Conservation (phyloP, 64 coral and sea anemone species). For the Porites lutea region DNA sequence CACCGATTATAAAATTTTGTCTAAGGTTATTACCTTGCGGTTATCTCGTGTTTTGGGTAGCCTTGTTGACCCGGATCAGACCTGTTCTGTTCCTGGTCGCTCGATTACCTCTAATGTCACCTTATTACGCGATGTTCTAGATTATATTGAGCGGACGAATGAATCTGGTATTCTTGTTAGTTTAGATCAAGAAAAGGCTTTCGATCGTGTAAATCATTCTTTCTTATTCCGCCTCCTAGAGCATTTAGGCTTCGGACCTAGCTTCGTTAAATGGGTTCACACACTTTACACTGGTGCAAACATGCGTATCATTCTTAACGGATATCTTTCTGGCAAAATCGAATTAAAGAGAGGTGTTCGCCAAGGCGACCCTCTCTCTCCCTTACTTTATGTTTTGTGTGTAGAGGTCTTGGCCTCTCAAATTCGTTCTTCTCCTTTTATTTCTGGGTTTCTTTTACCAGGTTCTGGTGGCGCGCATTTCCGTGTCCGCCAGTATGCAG, state of each 20-base stretch:
- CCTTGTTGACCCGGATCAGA: too few relatives aligned
- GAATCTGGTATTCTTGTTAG: background rate
- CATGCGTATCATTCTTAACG: background rate
- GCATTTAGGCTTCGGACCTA: background rate
- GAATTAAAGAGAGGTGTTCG: background rate
- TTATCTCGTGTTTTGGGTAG: too few relatives aligned
- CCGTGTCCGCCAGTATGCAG: background rate
- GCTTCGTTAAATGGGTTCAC: background rate
- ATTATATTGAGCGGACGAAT: background rate
- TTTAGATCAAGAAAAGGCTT: conserved; percentile 38
- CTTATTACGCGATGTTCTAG: background rate
- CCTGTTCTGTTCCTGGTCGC: too few relatives aligned
- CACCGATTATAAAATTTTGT: too few relatives aligned
- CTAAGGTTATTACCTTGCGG: too few relatives aligned
- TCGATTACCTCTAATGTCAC: too few relatives aligned
- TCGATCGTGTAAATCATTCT: conserved; percentile 6
- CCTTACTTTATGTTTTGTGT: background rate
- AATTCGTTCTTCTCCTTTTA: background rate
- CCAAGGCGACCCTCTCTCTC: conserved; percentile 1
- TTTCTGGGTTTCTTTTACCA: conserved; percentile 6
- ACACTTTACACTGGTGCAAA: background rate
- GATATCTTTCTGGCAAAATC: background rate
- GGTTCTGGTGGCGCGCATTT: background rate
- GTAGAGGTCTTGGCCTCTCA: background rate
- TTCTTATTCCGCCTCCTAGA: background rate